Base-by-base conservation (phyloP, 1,140 invertebrate species). In the Bombus sylvicola region DNA sequence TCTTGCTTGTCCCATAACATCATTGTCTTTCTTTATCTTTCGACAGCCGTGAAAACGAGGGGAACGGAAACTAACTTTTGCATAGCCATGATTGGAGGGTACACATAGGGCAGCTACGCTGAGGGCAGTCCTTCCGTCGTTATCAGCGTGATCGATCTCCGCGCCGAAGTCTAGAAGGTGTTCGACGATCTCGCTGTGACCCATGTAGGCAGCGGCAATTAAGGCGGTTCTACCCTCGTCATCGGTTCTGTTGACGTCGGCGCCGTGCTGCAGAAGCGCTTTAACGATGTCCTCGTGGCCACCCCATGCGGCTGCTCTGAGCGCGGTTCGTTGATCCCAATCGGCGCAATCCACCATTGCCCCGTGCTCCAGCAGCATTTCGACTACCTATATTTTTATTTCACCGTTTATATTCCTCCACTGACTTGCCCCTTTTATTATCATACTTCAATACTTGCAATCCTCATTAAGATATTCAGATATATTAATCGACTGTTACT, bases 101-200 rank as follows among this genome's bases (percentile, higher is more conserved):
- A 98, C 98, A 95, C 98, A 99, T 28, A 99, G 95, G 0, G 98
- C 98, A 3, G 98, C 98, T 28, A 98, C 98, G 87, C 97, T 98
- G n/a, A 98, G 95, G n/a, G 97, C 98, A 71, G 98, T 99, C 91
- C 98, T 96, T 80, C 98, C 98, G 94, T 99, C 98, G 80, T 97
- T 97, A 93, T 99, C 98, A 1, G 97, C 96, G 91, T 98, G 97
- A 94, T 98, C 97, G 34, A 98, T 97, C 92, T 98, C 96, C 0
- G 98, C 98, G 3, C 98, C 98, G 85, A 97, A 97, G 89, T 98
- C 97, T 13, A 99, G 95, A 13, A 99, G 95, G 90, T 97, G 97
- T 84, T 97, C 96, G 2, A 99, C 98, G 83, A 99, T 99, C 88
- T 99, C 98, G 69, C 98, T 98, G 95, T 99, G 98, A 53, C 97